Evolutionary conservation across 2,797 vertebrate species (phyloP).

Genomic region (Notolepis coatsorum): DNA sequence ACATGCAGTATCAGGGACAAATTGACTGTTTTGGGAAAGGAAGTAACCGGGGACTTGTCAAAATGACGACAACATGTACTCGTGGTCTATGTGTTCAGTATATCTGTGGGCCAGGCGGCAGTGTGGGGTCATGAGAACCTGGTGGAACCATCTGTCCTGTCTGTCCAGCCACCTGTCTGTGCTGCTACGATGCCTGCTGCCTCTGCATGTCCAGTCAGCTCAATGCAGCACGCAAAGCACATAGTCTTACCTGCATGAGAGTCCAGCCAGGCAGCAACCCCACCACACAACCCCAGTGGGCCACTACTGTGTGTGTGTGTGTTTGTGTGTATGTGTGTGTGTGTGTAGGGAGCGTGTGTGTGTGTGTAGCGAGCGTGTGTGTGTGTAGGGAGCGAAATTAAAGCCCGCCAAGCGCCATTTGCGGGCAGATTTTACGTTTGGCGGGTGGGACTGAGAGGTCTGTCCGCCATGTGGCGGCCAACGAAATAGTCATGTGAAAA

Average conservation of each 20-base stretch:
- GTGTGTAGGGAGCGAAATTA: too few species aligned
- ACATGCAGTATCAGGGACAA: too few species aligned
- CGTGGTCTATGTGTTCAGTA: too few species aligned
- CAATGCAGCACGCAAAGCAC: slow-evolving; percentile 69
- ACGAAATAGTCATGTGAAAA: too few species aligned
- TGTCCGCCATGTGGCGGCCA: too few species aligned
- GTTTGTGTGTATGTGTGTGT: slow-evolving; percentile 21
- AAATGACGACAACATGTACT: too few species aligned
- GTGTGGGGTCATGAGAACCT: slow-evolving; percentile 55
- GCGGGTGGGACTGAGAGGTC: too few species aligned
- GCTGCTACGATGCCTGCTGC: slow-evolving; percentile 72
- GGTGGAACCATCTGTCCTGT: slow-evolving; percentile 43
- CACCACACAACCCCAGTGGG: slow-evolving; percentile 41
- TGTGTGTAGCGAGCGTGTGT: too few species aligned
- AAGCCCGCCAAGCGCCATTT: too few species aligned
- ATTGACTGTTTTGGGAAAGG: too few species aligned
- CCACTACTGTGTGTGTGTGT: slow-evolving; percentile 40
- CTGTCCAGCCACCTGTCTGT: slow-evolving; percentile 61
- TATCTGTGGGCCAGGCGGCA: slow-evolving; percentile 18
- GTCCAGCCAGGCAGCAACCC: slow-evolving; percentile 54
- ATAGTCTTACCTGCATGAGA: slow-evolving; percentile 72
- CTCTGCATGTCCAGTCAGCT: slow-evolving; percentile 74
- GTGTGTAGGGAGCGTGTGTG: not conserved
- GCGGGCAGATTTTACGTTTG: too few species aligned
- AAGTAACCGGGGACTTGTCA: too few species aligned